Evolutionary conservation across 2,113 vertebrate genomes (phyloP), one percentile per base, ranked within the genome.

Genomic region (Cinclus cinclus): DNA sequence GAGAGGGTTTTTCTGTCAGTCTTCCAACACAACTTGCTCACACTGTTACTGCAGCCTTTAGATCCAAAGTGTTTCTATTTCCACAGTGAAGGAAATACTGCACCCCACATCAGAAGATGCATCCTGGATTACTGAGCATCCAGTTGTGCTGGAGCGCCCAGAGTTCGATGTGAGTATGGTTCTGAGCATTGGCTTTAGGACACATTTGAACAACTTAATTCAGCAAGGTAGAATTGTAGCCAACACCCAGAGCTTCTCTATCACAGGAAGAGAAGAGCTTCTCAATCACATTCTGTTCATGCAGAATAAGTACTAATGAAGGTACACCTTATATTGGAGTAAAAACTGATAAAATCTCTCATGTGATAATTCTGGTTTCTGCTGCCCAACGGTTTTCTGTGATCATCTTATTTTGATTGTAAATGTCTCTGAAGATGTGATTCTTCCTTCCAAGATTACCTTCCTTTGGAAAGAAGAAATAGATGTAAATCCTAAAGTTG

Each of bases 71-170:
- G 35, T 92, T 82, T 83, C 4, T 97, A 8, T 95, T 96, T 95
- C 78, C 83, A 85, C 91, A 98, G 98, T 98, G 89, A 98, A 96
- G 95, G 98, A 96, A 92, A 89, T 97, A 91, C 68, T 97, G 5
- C 87, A 94, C 23, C 52, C 96, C 28, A 47, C 80, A 19, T 89
- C 76, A 28, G 97, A 98, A 91, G 97, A 97, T 31, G n/a, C 68
- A 16, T 70, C 95, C 74, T 96, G 95, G 96, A 97, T 96, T 64
- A 95, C 95, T 21, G 97, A 96, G 64, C 96, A 96, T 52, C 95
- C 97, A 16, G 78, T 86, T 75, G 89, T 97, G 94, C 90, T 93
- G 83, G 67, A 89, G 53, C 95, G 50, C 20, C 89, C 89, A 0
- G 78, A 96, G 25, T 94, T 95, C 0, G 30, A 96, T 95, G 95